Evolutionary conservation across 2,113 vertebrate genomes (phyloP).

Genomic region (Grantiella picta): DNA sequence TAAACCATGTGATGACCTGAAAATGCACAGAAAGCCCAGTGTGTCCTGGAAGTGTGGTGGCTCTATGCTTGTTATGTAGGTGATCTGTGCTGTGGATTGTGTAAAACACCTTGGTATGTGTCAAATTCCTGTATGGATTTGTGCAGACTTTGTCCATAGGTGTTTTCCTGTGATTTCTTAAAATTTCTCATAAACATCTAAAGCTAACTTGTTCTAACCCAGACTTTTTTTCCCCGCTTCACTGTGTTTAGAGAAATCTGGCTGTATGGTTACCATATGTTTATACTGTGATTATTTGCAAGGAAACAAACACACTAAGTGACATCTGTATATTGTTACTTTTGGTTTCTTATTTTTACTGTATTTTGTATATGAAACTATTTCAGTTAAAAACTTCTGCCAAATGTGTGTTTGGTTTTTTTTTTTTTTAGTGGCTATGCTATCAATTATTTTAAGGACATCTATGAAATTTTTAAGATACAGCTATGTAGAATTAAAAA

Average conservation of each 20-base stretch:
- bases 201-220: neutral
- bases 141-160: neutral
- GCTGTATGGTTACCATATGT: neutral
- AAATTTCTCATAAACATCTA: neutral
- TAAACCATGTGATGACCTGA: neutral
- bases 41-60: fast-evolving
- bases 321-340: neutral
- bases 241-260: neutral
- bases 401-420: neutral
- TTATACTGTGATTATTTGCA: neutral
- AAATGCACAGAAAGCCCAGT: neutral
- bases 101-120: neutral
- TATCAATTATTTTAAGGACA: neutral
- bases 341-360: neutral
- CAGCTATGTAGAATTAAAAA: neutral
- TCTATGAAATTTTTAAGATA: neutral
- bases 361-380: neutral
- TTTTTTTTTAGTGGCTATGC: neutral
- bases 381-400: neutral
- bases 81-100: neutral
- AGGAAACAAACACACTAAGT: neutral
- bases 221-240: neutral
- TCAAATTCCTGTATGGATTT: neutral
- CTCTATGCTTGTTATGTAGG: neutral
- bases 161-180: neutral